A percentile compares a stretch with the other conserved stretches of the same genome.
phyloP scores from a whole-genome alignment of 2,113 vertebrate species.

The Tiliqua scincoides region DNA sequence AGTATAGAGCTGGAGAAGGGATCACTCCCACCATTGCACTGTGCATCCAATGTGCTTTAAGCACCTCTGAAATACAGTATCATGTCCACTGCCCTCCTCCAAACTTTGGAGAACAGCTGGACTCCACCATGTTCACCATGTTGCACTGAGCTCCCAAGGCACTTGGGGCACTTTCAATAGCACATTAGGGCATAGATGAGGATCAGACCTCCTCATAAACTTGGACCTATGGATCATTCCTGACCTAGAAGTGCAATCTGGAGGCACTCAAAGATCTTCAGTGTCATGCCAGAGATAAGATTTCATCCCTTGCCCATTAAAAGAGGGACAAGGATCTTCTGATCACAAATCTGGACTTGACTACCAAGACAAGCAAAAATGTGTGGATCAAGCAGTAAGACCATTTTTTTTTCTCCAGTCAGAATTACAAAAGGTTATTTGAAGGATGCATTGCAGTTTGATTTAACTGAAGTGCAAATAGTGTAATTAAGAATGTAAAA shows the following conservation, averaged over 20 bases:
- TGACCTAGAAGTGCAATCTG: background rate
- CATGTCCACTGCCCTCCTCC: too few species aligned
- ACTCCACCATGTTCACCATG: too few species aligned
- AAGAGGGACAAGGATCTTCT: background rate
- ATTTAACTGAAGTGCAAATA: constrained; percentile 2
- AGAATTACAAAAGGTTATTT: background rate
- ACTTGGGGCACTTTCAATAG: background rate
- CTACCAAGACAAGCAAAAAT: background rate
- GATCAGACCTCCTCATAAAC: background rate
- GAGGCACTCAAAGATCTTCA: background rate
- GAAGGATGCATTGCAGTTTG: background rate
- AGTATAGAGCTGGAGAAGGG: too few species aligned
- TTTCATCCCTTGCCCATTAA: background rate
- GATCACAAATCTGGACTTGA: background rate
- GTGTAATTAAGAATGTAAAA: background rate
- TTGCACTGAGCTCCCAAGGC: too few species aligned
- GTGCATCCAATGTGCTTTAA: background rate
- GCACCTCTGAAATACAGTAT: too few species aligned
- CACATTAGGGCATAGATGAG: background rate
- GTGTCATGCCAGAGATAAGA: background rate
- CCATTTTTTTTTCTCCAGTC: background rate
- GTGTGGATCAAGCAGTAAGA: background rate
- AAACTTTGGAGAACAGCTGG: too few species aligned
- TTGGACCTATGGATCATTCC: background rate
- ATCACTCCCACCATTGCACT: background rate